phyloP scores from a whole-genome alignment of 2,113 vertebrate species.

The Gopherus flavomarginatus region DNA sequence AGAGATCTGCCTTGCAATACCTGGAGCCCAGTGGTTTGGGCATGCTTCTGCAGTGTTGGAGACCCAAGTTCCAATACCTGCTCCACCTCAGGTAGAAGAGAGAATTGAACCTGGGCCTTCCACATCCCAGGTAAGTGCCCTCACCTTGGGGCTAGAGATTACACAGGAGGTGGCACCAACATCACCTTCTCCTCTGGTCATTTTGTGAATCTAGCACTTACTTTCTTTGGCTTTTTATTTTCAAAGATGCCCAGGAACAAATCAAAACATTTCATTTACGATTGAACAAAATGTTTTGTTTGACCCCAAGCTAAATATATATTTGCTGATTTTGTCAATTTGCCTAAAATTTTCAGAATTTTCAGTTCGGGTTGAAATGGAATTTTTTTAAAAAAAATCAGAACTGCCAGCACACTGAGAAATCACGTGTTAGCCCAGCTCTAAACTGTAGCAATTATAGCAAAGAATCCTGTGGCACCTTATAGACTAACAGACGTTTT shows the following conservation, averaged over 20 bases:
- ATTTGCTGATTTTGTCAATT: neutral
- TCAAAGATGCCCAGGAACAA: neutral
- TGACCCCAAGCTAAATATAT: neutral
- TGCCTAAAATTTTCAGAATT: neutral
- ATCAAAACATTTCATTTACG: neutral
- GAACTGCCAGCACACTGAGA: neutral
- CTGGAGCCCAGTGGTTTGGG: neutral
- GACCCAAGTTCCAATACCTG: neutral
- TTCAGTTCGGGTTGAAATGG: neutral
- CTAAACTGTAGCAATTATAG: neutral
- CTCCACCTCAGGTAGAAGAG: neutral
- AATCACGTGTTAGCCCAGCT: neutral
- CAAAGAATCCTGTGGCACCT: no score
- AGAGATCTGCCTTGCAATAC: neutral
- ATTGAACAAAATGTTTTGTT: neutral
- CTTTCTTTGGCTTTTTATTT: neutral
- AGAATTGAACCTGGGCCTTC: neutral
- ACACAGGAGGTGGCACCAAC: neutral
- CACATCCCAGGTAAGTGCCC: neutral
- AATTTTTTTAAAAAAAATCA: neutral
- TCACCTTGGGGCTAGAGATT: neutral
- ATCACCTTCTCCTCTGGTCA: neutral
- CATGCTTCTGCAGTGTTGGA: neutral
- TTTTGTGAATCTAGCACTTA: neutral
- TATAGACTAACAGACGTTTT: no score